These are phyloP conservation scores for Urocyon cinereoargenteus DNA, from an alignment of 2,797 vertebrate species.

Conservation along the genomic window DNA sequence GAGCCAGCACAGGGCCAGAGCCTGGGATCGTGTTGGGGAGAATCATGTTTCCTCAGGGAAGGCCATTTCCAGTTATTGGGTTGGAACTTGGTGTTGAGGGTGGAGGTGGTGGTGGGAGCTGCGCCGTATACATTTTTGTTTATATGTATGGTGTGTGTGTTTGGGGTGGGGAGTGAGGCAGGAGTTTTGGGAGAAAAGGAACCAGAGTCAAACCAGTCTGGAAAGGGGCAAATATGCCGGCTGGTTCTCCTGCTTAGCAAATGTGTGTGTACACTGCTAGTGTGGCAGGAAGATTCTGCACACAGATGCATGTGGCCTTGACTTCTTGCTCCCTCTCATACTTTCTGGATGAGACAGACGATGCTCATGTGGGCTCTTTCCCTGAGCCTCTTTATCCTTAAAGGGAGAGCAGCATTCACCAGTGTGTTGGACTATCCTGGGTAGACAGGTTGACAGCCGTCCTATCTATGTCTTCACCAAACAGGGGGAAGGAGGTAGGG, in stretches of 20 bases:
- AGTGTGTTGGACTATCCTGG: not conserved
- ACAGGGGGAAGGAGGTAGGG: not conserved
- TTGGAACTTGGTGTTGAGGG: not conserved
- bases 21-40: not conserved
- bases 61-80: not conserved
- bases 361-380: not conserved
- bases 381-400: not conserved
- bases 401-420: not conserved
- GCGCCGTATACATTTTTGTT: not conserved
- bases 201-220: not conserved
- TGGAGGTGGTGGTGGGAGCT: not conserved
- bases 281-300: not conserved
- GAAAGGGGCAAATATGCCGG: not conserved
- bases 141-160: not conserved
- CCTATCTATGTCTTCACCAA: not conserved
- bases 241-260: not conserved
- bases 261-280: not conserved
- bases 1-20: not conserved
- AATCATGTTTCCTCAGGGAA: not conserved
- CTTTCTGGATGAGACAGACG: not conserved
- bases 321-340: not conserved
- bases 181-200: not conserved
- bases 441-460: not conserved
- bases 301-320: not conserved
- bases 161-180: not conserved